A percentile compares a stretch with the other conserved stretches of the same genome.
Conservation (phyloP, 1,140 invertebrate species). For the Cotesia glomerata region DNA sequence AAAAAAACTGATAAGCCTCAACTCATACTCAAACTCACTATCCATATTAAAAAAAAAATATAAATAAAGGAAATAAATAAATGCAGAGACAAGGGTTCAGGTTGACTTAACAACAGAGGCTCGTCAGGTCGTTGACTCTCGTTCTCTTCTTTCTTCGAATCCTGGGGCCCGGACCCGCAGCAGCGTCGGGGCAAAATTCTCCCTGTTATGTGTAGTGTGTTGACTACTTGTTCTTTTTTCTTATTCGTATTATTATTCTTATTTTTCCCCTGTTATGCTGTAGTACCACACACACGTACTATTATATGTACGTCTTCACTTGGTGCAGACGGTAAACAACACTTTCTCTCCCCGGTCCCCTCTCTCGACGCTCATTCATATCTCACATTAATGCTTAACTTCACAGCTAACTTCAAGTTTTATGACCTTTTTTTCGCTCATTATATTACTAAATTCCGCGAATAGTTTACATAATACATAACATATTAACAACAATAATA, state of each 20-base stretch:
- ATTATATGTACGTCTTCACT: slow-evolving; percentile 33
- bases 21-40: too few species aligned
- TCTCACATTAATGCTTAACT: slow-evolving; percentile 4
- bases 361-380: slow-evolving; percentile 26
- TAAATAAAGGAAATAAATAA: neutral
- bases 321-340: slow-evolving; percentile 32
- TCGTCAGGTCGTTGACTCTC: slow-evolving; percentile 57
- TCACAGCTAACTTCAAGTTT: too few species aligned
- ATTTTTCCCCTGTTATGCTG: slow-evolving; percentile 29
- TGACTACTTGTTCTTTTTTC: neutral
- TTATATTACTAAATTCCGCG: neutral
- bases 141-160: slow-evolving; percentile 56
- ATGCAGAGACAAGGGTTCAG: slow-evolving; percentile 22
- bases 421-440: neutral
- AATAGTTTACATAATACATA: too few species aligned
- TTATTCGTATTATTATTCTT: neutral
- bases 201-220: neutral
- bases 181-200: slow-evolving; percentile 21
- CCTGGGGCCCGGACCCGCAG: slow-evolving; percentile 41
- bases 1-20: too few species aligned
- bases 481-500: neutral
- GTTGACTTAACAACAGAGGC: slow-evolving; percentile 44
- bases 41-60: neutral
- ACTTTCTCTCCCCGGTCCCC: slow-evolving; percentile 25
- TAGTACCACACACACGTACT: slow-evolving; percentile 32